Percentiles rank a stretch among this genome's conserved stretches.
Evolutionary conservation across 2,888 invertebrate genomes (phyloP).

Genomic region (Dendrolimus pini): DNA sequence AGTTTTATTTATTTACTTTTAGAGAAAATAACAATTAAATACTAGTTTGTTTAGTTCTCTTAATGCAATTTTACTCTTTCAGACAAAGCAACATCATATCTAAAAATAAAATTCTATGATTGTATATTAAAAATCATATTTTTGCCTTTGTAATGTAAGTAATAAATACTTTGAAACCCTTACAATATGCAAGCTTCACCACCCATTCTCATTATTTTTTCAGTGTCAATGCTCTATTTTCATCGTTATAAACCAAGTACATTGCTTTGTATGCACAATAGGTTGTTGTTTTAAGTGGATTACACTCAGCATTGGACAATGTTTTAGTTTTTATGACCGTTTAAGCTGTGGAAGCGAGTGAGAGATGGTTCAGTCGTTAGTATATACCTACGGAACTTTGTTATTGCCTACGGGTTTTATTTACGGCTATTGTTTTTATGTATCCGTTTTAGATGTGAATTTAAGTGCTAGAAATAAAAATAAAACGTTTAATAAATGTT

Average conservation of each 20-base stretch:
- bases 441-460: background rate
- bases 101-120: too few relatives aligned
- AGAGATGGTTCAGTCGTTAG: slow-evolving; percentile 41
- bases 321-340: slow-evolving; percentile 51
- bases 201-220: background rate
- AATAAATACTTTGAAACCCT: too few relatives aligned
- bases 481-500: background rate
- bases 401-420: slow-evolving; percentile 35
- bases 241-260: slow-evolving; percentile 15
- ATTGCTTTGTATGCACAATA: slow-evolving; percentile 31
- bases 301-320: slow-evolving; percentile 46
- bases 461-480: background rate
- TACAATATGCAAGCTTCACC: background rate
- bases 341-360: slow-evolving; percentile 31
- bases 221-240: background rate
- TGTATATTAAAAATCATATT: too few relatives aligned
- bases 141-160: too few relatives aligned
- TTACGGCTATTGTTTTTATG: slow-evolving; percentile 36
- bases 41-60: too few relatives aligned
- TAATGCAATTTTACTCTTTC: too few relatives aligned
- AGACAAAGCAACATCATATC: too few relatives aligned
- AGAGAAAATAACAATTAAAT: too few relatives aligned
- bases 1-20: too few relatives aligned
- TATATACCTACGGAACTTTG: slow-evolving; percentile 26
- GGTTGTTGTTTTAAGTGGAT: slow-evolving; percentile 44